These are phyloP conservation scores for Sylvilagus bachmani DNA, from an alignment of 2,113 vertebrate genomes.

Conservation along the genomic window DNA sequence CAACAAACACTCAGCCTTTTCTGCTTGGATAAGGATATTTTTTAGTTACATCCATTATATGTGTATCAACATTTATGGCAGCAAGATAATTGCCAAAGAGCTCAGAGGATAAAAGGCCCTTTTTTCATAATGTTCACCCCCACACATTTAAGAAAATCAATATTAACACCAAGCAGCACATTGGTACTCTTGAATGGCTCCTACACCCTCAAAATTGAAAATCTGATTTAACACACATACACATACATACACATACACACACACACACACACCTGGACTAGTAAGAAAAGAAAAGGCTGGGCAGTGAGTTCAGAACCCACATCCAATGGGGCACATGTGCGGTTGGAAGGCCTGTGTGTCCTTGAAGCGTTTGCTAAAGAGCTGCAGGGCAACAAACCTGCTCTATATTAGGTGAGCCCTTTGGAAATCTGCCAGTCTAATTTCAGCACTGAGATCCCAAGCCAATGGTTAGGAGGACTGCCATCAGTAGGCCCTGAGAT, in stretches of 20 bases:
- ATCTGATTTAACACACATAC: constrained; percentile 33
- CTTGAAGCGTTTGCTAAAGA: constrained; percentile 82
- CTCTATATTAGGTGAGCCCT: constrained; percentile 70
- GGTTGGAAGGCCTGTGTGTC: constrained; percentile 41
- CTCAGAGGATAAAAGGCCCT: constrained; percentile 89
- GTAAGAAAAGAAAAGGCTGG: constrained; percentile 1
- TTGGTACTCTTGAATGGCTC: constrained; percentile 70
- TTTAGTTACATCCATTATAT: constrained; percentile 92
- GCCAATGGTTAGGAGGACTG: constrained; percentile 51
- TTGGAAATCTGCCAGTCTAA: constrained; percentile 76
- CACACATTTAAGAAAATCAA: constrained; percentile 85
- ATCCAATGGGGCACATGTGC: not conserved
- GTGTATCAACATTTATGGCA: constrained; percentile 92
- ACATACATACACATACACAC: not conserved
- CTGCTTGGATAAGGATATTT: constrained; percentile 91
- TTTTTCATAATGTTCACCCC: constrained; percentile 86
- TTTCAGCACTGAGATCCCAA: constrained; percentile 77
- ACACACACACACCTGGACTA: not conserved
- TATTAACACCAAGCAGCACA: constrained; percentile 88
- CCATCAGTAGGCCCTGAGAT: not conserved
- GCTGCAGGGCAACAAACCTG: constrained; percentile 72
- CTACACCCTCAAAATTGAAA: constrained; percentile 78
- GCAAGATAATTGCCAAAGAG: constrained; percentile 91
- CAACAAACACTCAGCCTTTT: constrained; percentile 91
- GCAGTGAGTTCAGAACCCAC: constrained; percentile 21